These are phyloP conservation scores for Kryptopterus vitreolus DNA, from an alignment of 2,797 vertebrate species.

Conservation along the genomic window DNA sequence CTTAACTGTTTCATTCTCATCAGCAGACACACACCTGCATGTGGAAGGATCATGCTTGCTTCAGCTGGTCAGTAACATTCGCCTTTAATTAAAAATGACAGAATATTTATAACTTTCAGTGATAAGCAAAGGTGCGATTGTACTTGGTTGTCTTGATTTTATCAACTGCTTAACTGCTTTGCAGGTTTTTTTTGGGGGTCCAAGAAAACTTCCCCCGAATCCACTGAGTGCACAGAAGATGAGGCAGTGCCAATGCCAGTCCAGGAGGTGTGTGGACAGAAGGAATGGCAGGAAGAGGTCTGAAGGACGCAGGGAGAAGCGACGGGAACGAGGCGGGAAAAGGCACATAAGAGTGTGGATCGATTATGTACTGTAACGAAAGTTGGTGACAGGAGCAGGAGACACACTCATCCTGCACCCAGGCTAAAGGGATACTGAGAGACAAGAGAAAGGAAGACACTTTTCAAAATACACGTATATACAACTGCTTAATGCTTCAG, in stretches of 20 bases:
- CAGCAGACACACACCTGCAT: constrained; percentile 56
- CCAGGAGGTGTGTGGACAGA: constrained; percentile 69
- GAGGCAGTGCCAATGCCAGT: constrained; percentile 65
- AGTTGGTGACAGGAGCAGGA: not conserved
- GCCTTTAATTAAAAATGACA: constrained; percentile 18
- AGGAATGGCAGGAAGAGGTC: constrained; percentile 54
- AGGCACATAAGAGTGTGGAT: constrained; percentile 33
- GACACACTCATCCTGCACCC: not conserved
- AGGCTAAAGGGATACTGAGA: constrained; percentile 2
- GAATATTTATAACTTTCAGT: not conserved
- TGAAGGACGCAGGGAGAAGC: constrained; percentile 39
- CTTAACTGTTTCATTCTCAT: constrained; percentile 56
- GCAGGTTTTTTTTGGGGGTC: constrained; percentile 34
- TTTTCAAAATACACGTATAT: not conserved
- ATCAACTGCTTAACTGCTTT: not conserved
- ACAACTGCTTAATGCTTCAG: not conserved
- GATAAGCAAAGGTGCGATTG: not conserved
- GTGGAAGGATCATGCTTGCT: constrained; percentile 55
- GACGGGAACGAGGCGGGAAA: constrained; percentile 35
- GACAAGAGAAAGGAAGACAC: not conserved
- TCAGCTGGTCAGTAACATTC: constrained; percentile 60
- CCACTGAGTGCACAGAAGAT: constrained; percentile 46
- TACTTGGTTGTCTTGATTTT: not conserved
- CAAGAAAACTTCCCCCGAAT: constrained; percentile 17
- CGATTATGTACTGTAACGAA: constrained; percentile 30